These are phyloP conservation scores for Tapera naevia DNA, from an alignment of 2,797 vertebrate genomes.

Conservation along the genomic window DNA sequence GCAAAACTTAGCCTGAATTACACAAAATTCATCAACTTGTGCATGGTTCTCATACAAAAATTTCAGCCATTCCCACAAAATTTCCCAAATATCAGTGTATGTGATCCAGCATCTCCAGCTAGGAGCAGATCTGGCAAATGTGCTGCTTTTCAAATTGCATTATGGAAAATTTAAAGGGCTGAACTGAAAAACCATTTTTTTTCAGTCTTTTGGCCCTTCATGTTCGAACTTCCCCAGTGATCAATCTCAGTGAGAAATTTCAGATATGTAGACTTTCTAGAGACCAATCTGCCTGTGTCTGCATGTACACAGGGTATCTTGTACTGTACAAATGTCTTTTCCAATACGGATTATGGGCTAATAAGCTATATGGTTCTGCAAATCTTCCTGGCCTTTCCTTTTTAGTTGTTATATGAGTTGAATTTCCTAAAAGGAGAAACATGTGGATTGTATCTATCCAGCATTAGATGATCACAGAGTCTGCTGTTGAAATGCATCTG, in stretches of 20 bases:
- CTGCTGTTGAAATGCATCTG: not conserved
- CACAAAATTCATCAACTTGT: not conserved
- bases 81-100: not conserved
- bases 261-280: slow-evolving; percentile 84
- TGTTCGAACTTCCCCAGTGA: not conserved
- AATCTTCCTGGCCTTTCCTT: slow-evolving; percentile 54
- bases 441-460: slow-evolving; percentile 35
- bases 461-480: slow-evolving; percentile 14
- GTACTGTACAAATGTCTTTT: slow-evolving; percentile 2
- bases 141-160: not conserved
- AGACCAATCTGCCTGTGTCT: slow-evolving; percentile 81
- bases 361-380: slow-evolving; percentile 51
- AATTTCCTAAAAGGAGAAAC: slow-evolving; percentile 60
- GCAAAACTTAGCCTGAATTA: not conserved
- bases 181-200: not conserved
- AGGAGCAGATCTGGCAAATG: not conserved
- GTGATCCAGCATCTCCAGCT: not conserved
- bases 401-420: slow-evolving; percentile 37
- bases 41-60: not conserved
- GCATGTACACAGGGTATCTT: not conserved
- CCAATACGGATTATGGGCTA: slow-evolving; percentile 44
- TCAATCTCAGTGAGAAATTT: slow-evolving; percentile 71
- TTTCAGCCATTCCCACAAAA: not conserved
- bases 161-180: not conserved
- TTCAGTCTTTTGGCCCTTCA: not conserved